Percentiles rank a stretch among this genome's conserved stretches.
These are phyloP conservation scores for Fistularia commersonii DNA, from an alignment of 2,797 vertebrate species.

Conservation along the genomic window DNA sequence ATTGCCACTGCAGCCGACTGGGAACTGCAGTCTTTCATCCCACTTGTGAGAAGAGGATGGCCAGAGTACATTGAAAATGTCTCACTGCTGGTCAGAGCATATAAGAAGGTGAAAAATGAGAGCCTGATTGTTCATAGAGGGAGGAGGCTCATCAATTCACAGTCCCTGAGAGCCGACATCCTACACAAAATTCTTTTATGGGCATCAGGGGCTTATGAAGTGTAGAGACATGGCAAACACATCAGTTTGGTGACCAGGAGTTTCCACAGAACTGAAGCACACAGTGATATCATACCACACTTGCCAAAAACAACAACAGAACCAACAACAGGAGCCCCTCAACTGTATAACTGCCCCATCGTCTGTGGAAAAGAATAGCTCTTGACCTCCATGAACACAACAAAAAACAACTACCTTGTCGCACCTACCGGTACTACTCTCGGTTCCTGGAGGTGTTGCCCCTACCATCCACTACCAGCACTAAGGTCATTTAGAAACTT, in stretches of 20 bases:
- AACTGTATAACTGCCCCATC: constrained; percentile 12
- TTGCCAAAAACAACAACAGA: constrained; percentile 1
- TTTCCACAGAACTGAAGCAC: constrained; percentile 9
- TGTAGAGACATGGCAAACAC: constrained; percentile 21
- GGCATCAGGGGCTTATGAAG: constrained; percentile 26
- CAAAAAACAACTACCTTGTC: no score
- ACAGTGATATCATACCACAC: neutral
- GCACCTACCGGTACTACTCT: neutral
- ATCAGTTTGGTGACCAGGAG: constrained; percentile 26
- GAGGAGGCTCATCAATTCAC: constrained; percentile 1
- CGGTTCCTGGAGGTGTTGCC: no score
- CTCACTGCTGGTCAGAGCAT: neutral
- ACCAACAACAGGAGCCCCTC: constrained; percentile 22
- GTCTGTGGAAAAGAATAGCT: neutral
- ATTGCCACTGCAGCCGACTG: neutral
- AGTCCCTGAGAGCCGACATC: constrained; percentile 5
- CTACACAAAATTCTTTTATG: constrained; percentile 12
- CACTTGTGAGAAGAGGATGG: neutral
- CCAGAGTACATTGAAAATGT: neutral
- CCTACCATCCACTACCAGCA: no score
- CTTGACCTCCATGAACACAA: no score
- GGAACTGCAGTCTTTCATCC: neutral
- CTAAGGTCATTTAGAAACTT: no score
- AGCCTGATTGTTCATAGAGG: neutral
- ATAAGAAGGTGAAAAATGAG: constrained; percentile 4